These are phyloP conservation scores for Acanthopagrus latus DNA, from an alignment of 2,797 vertebrate genomes.

Conservation along the genomic window DNA sequence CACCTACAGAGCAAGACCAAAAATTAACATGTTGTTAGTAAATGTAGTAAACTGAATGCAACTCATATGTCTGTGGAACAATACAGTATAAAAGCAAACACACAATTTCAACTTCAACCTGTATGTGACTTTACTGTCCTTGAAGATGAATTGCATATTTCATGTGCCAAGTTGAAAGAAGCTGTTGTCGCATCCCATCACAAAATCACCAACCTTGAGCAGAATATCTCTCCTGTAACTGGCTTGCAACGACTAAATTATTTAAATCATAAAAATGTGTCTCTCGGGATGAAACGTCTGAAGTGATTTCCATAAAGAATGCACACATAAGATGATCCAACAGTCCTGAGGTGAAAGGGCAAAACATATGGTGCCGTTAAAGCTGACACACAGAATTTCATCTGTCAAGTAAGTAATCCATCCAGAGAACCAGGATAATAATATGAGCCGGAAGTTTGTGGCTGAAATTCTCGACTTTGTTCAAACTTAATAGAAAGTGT, in stretches of 20 bases:
- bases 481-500: too few species aligned
- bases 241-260: constrained; percentile 1
- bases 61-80: background rate
- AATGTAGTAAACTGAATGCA: too few species aligned
- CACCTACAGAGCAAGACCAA: background rate
- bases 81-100: background rate
- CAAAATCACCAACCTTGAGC: background rate
- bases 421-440: background rate
- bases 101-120: background rate
- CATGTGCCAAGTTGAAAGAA: background rate
- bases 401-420: background rate
- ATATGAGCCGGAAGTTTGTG: too few species aligned
- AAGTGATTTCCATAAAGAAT: background rate
- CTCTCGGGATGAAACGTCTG: background rate
- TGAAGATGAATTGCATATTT: constrained; percentile 5
- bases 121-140: background rate
- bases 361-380: constrained; percentile 5
- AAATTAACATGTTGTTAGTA: too few species aligned
- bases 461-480: background rate
- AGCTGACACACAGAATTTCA: background rate
- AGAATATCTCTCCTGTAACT: constrained; percentile 6
- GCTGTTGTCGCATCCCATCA: background rate
- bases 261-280: constrained; percentile 15
- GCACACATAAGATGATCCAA: background rate
- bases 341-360: background rate